These are phyloP conservation scores for Monomorium pharaonis DNA, from an alignment of 1,140 invertebrate genomes.

Conservation along the genomic window DNA sequence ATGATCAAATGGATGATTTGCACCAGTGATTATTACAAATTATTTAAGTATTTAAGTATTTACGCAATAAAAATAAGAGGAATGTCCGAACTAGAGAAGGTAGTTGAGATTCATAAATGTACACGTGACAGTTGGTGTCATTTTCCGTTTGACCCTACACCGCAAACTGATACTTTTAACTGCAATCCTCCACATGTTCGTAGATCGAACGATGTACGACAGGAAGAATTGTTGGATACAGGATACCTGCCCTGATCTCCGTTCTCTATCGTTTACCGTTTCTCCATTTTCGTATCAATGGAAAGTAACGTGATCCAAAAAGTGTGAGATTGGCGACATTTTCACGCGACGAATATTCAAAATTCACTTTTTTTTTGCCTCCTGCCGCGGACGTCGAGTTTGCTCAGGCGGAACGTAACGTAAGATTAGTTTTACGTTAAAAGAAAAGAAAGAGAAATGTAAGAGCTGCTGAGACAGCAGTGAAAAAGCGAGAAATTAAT, in stretches of 20 bases:
- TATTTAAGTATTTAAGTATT: constrained; percentile 12
- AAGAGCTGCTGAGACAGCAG: neutral
- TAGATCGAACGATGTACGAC: neutral
- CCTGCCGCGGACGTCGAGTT: neutral
- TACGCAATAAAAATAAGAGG: neutral
- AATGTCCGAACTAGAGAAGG: neutral
- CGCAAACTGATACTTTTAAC: neutral
- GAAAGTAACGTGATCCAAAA: neutral
- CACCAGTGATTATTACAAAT: neutral
- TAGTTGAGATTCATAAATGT: neutral
- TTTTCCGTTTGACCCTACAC: neutral
- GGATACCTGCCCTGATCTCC: neutral
- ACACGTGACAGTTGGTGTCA: neutral
- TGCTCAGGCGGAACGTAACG: neutral
- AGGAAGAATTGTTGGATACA: neutral
- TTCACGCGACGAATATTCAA: neutral
- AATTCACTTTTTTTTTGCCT: neutral
- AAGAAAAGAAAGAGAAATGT: neutral
- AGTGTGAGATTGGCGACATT: neutral
- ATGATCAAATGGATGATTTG: neutral
- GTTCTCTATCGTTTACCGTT: neutral
- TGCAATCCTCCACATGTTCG: neutral
- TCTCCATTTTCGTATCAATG: neutral
- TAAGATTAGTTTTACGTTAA: neutral
- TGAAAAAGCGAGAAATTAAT: constrained; percentile 7